Evolutionary conservation across 2,113 vertebrate species (phyloP).

Genomic region (Dipodomys spectabilis): DNA sequence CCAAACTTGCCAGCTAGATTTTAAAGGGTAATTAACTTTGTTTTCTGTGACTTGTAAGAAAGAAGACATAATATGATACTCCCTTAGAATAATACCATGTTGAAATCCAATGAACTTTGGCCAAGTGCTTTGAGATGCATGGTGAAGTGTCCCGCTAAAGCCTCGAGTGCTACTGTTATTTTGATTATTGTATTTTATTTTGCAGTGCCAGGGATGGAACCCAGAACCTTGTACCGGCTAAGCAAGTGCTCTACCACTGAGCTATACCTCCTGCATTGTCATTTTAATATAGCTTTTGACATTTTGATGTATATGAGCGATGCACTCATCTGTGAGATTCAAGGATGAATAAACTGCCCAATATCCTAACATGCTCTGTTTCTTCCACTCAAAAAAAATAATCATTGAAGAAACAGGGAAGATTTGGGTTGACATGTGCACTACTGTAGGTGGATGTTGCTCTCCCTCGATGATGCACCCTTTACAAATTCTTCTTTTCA

Average conservation of each 20-base stretch:
- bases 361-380: background rate
- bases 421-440: background rate
- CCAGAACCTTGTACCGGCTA: background rate
- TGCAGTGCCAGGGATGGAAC: background rate
- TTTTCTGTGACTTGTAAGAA: background rate
- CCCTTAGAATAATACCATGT: background rate
- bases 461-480: background rate
- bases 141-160: background rate
- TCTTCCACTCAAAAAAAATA: slow-evolving; percentile 21
- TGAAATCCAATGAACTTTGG: slow-evolving; percentile 20
- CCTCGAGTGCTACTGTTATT: background rate
- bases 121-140: background rate
- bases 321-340: slow-evolving; percentile 1
- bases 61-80: background rate
- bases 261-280: no score
- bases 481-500: background rate
- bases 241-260: background rate
- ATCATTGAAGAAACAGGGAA: background rate
- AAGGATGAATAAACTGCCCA: slow-evolving; percentile 22
- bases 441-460: background rate
- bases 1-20: slow-evolving; percentile 2
- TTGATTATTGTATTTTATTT: background rate
- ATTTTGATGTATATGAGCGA: background rate
- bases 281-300: slow-evolving; percentile 1
- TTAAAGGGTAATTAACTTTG: background rate